Evolutionary conservation across 2,888 invertebrate genomes (phyloP), one percentile per base, ranked within the genome.

Genomic region (Fissipunctia ypsillon): DNA sequence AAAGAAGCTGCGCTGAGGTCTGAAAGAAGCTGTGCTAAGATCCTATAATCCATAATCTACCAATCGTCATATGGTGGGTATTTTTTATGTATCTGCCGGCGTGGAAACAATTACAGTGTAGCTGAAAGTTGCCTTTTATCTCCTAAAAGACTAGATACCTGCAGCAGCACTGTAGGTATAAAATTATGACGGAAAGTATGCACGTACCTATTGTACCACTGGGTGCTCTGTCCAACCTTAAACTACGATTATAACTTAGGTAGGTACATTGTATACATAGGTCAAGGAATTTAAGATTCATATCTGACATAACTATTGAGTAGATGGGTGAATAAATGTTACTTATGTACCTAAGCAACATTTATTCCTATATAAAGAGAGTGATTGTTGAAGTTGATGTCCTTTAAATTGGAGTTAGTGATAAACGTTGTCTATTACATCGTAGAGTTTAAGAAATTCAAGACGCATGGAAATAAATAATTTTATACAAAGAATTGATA

Each of bases 401-500:
- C 83, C 86, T 76, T 82, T 65, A 69, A 61, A 78, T 69, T 69
- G 73, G 74, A 86, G 67, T 80, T 76, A 71, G 81, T 87, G 81
- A 83, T 85, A 78, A 79, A 81, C 65, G 74, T 88, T 76, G 80
- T 84, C 80, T 84, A 83, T 83, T 85, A 87, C 76, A 80, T 87
- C 80, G 83, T 88, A 86, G 84, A 73, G 63, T 63, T 80, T 88
- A 88, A 85, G 87, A 81, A 83, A 84, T 78, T 77, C 78, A 82
- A 85, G 81, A 84, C 78, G 76, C 85, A 87, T 86, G 83, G 81
- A 88, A 87, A 80, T 87, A 82, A 84, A 89, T 91, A 91, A 90
- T 92, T 92, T 91, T 91, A 86, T 92, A 92, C 88, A 86, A 90
- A 80, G 45, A 90, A 90, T 91, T 92, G 82, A 81, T 91, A 89